These are phyloP conservation scores for Troglohyphantes excavatus DNA, from an alignment of 2,888 invertebrate genomes.

Conservation along the genomic window DNA sequence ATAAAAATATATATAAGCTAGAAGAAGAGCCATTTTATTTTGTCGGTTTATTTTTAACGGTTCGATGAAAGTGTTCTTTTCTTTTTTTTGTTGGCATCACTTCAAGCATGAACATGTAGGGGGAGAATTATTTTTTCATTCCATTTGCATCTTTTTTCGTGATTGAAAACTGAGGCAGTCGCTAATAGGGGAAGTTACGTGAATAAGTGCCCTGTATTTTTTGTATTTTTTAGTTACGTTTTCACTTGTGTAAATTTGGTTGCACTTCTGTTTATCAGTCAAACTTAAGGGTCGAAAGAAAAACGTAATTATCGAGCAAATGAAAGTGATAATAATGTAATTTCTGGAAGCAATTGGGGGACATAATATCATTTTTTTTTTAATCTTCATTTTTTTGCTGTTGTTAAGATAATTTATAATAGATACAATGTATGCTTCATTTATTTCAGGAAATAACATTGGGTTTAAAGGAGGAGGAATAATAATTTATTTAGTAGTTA, in stretches of 20 bases:
- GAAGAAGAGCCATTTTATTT: conserved; percentile 30
- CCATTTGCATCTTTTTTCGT: conserved; percentile 48
- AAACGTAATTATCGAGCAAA: conserved; percentile 9
- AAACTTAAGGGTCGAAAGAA: neutral
- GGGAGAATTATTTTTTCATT: neutral
- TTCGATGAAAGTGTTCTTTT: conserved; percentile 31
- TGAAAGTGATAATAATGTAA: conserved; percentile 2
- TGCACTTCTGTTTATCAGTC: neutral
- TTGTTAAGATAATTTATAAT: neutral
- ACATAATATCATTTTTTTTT: neutral
- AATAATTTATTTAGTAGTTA: neutral
- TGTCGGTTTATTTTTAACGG: conserved; percentile 32
- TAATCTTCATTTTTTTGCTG: neutral
- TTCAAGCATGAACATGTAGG: neutral
- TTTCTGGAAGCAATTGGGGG: conserved; percentile 4
- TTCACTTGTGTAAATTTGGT: neutral
- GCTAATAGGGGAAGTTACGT: conserved; percentile 35
- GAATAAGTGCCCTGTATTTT: conserved; percentile 33
- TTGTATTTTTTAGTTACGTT: neutral
- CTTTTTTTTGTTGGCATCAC: neutral
- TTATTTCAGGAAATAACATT: neutral
- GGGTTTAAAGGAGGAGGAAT: too few relatives aligned
- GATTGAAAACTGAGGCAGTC: conserved; percentile 40
- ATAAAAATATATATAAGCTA: conserved; percentile 15
- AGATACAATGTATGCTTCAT: neutral